Conservation (phyloP, 2,113 vertebrate genomes). For the Coptodon rendalli region DNA sequence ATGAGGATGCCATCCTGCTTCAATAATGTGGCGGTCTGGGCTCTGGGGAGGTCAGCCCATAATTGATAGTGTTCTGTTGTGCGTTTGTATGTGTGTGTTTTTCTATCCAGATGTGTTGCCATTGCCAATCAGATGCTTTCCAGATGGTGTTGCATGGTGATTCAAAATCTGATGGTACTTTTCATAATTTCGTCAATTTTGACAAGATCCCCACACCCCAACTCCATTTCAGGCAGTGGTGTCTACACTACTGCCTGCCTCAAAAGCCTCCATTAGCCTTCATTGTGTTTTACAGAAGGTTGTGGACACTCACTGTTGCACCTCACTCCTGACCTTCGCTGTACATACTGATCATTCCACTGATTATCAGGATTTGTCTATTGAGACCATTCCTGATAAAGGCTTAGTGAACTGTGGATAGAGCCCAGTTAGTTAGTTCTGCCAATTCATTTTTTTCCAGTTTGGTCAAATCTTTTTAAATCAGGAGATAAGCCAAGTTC, state of each 20-base stretch:
- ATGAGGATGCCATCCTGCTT: neutral
- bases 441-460: neutral
- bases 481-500: neutral
- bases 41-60: neutral
- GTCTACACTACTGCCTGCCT: neutral
- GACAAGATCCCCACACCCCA: neutral
- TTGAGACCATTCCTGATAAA: neutral
- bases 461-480: neutral
- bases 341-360: neutral
- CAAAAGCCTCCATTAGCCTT: neutral
- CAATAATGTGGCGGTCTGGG: neutral
- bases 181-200: neutral
- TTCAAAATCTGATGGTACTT: neutral
- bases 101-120: neutral
- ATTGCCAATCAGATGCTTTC: neutral
- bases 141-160: neutral
- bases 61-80: neutral
- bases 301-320: neutral
- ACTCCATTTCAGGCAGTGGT: neutral
- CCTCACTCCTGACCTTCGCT: neutral
- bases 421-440: neutral
- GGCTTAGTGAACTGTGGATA: neutral
- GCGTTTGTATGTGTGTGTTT: neutral
- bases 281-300: neutral
- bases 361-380: neutral